Percentiles rank a stretch among this genome's conserved stretches.
phyloP scores from a whole-genome alignment of 2,113 vertebrate genomes.

The Anarhynchus alexandrinus region DNA sequence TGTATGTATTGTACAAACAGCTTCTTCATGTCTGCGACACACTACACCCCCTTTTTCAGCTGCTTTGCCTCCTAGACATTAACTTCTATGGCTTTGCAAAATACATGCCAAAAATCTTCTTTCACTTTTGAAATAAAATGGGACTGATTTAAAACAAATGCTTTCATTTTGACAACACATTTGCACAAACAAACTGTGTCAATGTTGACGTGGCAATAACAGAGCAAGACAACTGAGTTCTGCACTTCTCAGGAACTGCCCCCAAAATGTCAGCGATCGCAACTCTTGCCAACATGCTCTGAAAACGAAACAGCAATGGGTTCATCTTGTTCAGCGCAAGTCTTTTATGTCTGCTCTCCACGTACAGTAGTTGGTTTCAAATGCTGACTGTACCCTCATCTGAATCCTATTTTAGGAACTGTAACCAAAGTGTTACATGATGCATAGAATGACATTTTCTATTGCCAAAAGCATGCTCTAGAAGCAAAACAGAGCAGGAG shows the following conservation, averaged over 20 bases:
- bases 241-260: constrained; percentile 1
- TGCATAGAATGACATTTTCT: constrained; percentile 8
- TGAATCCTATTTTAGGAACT: constrained; percentile 18
- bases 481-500: constrained; percentile 35
- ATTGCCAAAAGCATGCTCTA: constrained; percentile 54
- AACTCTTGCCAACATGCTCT: neutral
- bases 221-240: constrained; percentile 29
- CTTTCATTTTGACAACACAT: constrained; percentile 68
- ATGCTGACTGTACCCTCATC: neutral
- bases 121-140: constrained; percentile 59
- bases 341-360: neutral
- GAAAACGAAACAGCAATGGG: neutral
- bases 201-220: constrained; percentile 54
- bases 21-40: neutral
- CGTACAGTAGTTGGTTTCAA: constrained; percentile 4
- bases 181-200: constrained; percentile 67
- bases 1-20: neutral
- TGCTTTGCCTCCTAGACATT: neutral
- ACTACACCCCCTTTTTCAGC: neutral
- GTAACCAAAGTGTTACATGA: constrained; percentile 15
- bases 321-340: neutral
- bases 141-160: constrained; percentile 61
- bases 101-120: constrained; percentile 13
- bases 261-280: constrained; percentile 13
- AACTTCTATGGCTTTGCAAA: constrained; percentile 17